phyloP scores from a whole-genome alignment of 2,797 vertebrate genomes.

The Allobates femoralis region DNA sequence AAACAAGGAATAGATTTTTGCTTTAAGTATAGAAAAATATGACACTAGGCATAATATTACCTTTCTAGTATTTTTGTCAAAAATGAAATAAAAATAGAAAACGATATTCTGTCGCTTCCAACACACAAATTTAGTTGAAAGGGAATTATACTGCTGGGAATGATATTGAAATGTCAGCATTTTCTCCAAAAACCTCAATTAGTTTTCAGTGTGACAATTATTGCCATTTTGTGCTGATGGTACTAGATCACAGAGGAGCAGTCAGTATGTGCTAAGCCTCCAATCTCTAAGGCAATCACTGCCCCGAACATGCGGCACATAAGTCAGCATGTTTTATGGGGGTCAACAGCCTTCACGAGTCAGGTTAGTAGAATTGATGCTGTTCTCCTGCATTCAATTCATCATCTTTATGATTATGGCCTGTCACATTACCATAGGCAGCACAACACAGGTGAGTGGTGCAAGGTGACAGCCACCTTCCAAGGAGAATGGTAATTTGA shows the following conservation, averaged over 20 bases:
- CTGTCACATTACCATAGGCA: conserved; percentile 59
- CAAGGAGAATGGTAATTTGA: conserved; percentile 59
- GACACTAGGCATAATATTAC: not conserved
- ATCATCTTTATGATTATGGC: conserved; percentile 62
- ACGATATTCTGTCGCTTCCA: not conserved
- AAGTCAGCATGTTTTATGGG: conserved; percentile 51
- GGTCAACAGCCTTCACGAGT: conserved; percentile 57
- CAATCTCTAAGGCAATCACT: conserved; percentile 45
- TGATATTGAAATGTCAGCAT: not conserved
- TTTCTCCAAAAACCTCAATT: conserved; percentile 18
- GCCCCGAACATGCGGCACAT: conserved; percentile 30
- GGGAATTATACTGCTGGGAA: not conserved
- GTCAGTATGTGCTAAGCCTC: conserved; percentile 18
- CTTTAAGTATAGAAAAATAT: not conserved
- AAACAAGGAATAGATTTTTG: not conserved
- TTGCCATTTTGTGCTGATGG: not conserved
- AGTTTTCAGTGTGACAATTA: not conserved
- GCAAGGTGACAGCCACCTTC: conserved; percentile 54
- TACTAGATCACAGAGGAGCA: conserved; percentile 4
- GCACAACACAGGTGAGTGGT: conserved; percentile 54
- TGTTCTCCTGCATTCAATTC: conserved; percentile 39
- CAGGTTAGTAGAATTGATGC: conserved; percentile 55
- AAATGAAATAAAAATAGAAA: not conserved
- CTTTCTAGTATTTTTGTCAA: not conserved
- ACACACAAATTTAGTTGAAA: not conserved